Evolutionary conservation across 1,140 invertebrate genomes (phyloP).

Genomic region (Conopomorpha cramerella): DNA sequence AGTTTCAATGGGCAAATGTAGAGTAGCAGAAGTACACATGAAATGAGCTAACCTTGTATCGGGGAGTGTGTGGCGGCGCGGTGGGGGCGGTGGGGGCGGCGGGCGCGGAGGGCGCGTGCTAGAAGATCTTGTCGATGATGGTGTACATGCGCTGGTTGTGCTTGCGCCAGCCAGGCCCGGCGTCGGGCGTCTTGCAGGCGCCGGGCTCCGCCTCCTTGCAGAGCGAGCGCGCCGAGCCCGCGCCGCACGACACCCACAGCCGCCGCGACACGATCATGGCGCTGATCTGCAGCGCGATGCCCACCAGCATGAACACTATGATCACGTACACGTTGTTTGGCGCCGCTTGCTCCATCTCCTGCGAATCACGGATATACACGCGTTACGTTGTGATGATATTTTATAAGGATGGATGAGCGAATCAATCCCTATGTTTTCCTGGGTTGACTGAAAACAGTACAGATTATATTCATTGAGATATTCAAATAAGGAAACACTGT

Average conservation of each 20-base stretch:
- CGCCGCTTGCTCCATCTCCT: slow-evolving; percentile 47
- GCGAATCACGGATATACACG: too few relatives aligned
- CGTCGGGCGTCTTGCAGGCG: slow-evolving; percentile 4
- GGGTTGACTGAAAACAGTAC: too few relatives aligned
- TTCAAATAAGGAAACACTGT: slow-evolving; percentile 38
- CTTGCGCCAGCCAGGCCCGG: slow-evolving; percentile 32
- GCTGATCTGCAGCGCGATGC: slow-evolving; percentile 29
- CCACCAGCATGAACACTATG: slow-evolving; percentile 27
- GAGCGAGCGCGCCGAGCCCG: slow-evolving; percentile 8
- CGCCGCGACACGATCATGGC: slow-evolving; percentile 31
- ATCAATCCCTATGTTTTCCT: too few relatives aligned
- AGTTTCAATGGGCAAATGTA: too few relatives aligned
- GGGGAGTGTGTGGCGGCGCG: too few relatives aligned
- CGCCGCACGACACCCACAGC: slow-evolving; percentile 9
- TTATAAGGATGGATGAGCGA: too few relatives aligned
- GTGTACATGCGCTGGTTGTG: slow-evolving; percentile 48
- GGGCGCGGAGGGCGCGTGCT: slow-evolving; percentile 31
- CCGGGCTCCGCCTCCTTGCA: slow-evolving; percentile 6
- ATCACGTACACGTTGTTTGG: slow-evolving; percentile 45
- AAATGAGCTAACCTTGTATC: too few relatives aligned
- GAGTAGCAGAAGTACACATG: too few relatives aligned
- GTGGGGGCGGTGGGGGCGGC: too few relatives aligned
- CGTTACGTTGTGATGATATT: too few relatives aligned
- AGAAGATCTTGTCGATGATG: slow-evolving; percentile 52
- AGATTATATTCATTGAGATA: too few relatives aligned